Percentiles rank a stretch among this genome's conserved stretches.
These are phyloP conservation scores for Pocillopora damicornis DNA, from an alignment of 64 coral and sea anemone species.

Conservation along the genomic window DNA sequence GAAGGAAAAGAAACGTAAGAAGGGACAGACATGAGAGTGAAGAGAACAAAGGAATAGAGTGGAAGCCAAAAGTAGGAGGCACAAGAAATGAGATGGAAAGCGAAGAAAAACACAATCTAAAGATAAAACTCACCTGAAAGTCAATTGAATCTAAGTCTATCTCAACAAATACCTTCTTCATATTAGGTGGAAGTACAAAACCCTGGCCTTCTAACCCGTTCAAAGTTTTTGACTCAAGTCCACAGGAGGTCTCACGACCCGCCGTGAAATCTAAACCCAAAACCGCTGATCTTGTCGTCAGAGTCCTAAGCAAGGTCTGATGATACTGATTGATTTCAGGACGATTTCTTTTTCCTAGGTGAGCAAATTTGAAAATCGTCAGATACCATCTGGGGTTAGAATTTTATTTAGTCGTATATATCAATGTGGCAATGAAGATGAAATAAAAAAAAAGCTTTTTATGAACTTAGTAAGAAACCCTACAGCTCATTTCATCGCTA, in stretches of 20 bases:
- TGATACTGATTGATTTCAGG: neutral
- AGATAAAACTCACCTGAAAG: neutral
- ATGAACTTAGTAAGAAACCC: too few relatives aligned
- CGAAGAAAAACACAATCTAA: neutral
- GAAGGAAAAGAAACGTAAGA: neutral
- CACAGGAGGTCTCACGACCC: conserved; percentile 11
- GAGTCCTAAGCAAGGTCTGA: neutral
- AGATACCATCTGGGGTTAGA: too few relatives aligned
- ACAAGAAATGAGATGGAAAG: neutral
- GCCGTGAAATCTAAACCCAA: neutral
- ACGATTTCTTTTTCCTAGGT: neutral
- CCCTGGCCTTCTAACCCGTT: neutral
- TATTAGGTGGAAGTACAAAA: conserved; percentile 1
- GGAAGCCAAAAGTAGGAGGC: neutral
- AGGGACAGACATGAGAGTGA: neutral
- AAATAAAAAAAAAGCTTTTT: too few relatives aligned
- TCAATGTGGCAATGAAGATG: too few relatives aligned
- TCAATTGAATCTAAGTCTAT: neutral
- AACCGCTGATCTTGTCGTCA: conserved; percentile 1
- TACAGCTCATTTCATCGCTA: too few relatives aligned
- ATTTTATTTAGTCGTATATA: too few relatives aligned
- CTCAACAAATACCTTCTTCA: neutral
- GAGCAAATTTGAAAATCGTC: neutral
- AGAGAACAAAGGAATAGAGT: neutral
- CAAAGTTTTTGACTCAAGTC: conserved; percentile 1